Evolutionary conservation across 2,888 invertebrate genomes (phyloP).

Genomic region (Drosophila neutralis): DNA sequence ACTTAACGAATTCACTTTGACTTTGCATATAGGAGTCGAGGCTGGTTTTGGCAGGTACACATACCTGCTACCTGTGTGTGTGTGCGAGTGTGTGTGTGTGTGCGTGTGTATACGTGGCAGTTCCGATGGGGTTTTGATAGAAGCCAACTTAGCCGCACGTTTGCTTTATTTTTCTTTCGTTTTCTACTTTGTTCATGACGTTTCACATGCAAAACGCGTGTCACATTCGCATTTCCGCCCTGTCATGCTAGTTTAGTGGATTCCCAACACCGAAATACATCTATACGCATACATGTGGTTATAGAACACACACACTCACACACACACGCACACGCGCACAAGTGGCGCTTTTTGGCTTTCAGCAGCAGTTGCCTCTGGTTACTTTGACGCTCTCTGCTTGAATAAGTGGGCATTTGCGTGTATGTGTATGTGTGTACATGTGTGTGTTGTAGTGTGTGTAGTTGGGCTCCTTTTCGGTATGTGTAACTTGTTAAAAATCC

Average conservation of each 20-base stretch:
- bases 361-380: slow-evolving; percentile 69
- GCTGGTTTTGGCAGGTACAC: slow-evolving; percentile 20
- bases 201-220: slow-evolving; percentile 82
- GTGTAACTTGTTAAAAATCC: slow-evolving; percentile 82
- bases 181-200: slow-evolving; percentile 72
- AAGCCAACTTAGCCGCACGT: slow-evolving; percentile 30
- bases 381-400: slow-evolving; percentile 66
- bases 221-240: slow-evolving; percentile 79
- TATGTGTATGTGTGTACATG: slow-evolving; percentile 11
- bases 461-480: slow-evolving; percentile 56
- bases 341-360: slow-evolving; percentile 67
- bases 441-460: slow-evolving; percentile 31
- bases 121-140: slow-evolving; percentile 21
- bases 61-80: slow-evolving; percentile 17
- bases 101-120: slow-evolving; percentile 13
- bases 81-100: slow-evolving; percentile 2
- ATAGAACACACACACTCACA: slow-evolving; percentile 13
- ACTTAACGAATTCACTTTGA: slow-evolving; percentile 63
- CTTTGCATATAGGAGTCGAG: slow-evolving; percentile 38
- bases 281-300: slow-evolving; percentile 39
- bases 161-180: slow-evolving; percentile 18
- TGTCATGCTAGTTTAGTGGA: slow-evolving; percentile 78
- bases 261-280: slow-evolving; percentile 20
- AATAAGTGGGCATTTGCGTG: slow-evolving; percentile 53
- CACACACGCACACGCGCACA: slow-evolving; percentile 26